These are phyloP conservation scores for Craniophora ligustri DNA, from an alignment of 2,888 invertebrate species.

Conservation along the genomic window DNA sequence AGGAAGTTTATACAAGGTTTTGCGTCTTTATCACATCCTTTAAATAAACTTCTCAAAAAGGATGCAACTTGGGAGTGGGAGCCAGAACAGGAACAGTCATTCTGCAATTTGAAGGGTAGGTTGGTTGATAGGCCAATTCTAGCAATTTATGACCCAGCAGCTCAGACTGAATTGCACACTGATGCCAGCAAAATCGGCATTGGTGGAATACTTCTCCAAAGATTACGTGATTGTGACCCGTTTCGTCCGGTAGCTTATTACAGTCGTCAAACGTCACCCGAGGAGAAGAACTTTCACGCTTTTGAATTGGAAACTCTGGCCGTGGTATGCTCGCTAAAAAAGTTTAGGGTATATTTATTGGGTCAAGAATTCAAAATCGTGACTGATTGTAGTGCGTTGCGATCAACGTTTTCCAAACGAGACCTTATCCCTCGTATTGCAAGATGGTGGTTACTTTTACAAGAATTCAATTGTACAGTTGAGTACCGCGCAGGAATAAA, in stretches of 20 bases:
- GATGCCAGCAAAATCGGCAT: constrained; percentile 5
- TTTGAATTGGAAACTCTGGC: constrained; percentile 49
- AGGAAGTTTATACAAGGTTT: constrained; percentile 9
- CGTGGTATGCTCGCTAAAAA: constrained; percentile 16
- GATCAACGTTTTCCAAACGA: constrained; percentile 5
- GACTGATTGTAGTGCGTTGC: constrained; percentile 26
- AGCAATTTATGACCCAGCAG: neutral
- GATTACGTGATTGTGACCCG: neutral
- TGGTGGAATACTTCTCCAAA: constrained; percentile 3
- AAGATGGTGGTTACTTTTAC: neutral
- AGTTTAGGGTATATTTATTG: constrained; percentile 10
- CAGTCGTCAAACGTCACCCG: constrained; percentile 44
- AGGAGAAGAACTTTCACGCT: constrained; percentile 46
- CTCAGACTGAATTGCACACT: constrained; percentile 6
- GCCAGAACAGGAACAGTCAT: neutral
- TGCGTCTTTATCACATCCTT: neutral
- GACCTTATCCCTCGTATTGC: constrained; percentile 4
- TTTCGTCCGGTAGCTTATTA: constrained; percentile 36
- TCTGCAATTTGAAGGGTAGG: neutral
- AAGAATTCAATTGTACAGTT: neutral
- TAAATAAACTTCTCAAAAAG: constrained; percentile 6
- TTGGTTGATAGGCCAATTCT: neutral
- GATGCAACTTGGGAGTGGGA: neutral
- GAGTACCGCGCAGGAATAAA: neutral
- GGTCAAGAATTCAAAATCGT: constrained; percentile 15